A percentile compares a stretch with the other conserved stretches of the same genome.
Conservation (phyloP, 2,888 invertebrate genomes). For the Cephus nigrinus region DNA sequence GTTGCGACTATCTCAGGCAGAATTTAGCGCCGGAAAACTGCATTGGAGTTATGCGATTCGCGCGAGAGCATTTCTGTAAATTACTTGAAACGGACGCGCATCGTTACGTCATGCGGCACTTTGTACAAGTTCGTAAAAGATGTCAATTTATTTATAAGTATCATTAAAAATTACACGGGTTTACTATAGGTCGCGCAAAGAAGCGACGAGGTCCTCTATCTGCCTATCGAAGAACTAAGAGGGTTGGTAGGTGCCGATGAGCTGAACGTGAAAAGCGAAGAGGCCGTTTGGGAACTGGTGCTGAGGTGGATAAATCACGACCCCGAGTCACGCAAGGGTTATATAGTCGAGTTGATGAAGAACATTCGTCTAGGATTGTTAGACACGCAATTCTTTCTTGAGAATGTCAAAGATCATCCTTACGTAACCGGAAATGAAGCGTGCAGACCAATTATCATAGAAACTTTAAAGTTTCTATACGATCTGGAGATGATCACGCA, state of each 20-base stretch:
- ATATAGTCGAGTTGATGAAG: conserved; percentile 83
- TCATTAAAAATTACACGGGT: conserved; percentile 1
- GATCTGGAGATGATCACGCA: conserved; percentile 89
- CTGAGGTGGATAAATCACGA: conserved; percentile 88
- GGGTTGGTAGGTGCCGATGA: conserved; percentile 85
- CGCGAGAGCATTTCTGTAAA: conserved; percentile 79
- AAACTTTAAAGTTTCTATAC: conserved; percentile 90
- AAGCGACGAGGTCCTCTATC: conserved; percentile 80
- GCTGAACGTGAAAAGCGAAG: conserved; percentile 88
- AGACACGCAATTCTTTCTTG: conserved; percentile 90
- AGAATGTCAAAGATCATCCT: conserved; percentile 88
- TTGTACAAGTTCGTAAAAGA: conserved; percentile 68
- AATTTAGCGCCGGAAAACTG: conserved; percentile 82
- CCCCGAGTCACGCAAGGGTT: conserved; percentile 76
- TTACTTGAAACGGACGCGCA: conserved; percentile 77
- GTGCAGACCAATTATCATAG: conserved; percentile 89
- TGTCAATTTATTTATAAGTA: not conserved
- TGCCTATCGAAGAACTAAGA: conserved; percentile 79
- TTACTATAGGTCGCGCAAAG: conserved; percentile 71
- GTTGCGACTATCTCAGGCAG: conserved; percentile 79
- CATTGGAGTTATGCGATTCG: conserved; percentile 86
- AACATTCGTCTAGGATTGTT: conserved; percentile 85
- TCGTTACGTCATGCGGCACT: conserved; percentile 80
- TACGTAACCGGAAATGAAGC: conserved; percentile 86
- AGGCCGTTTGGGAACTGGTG: conserved; percentile 87